Evolutionary conservation across 2,888 invertebrate genomes (phyloP), one percentile per base, ranked within the genome.

Genomic region (Apamea monoglypha): DNA sequence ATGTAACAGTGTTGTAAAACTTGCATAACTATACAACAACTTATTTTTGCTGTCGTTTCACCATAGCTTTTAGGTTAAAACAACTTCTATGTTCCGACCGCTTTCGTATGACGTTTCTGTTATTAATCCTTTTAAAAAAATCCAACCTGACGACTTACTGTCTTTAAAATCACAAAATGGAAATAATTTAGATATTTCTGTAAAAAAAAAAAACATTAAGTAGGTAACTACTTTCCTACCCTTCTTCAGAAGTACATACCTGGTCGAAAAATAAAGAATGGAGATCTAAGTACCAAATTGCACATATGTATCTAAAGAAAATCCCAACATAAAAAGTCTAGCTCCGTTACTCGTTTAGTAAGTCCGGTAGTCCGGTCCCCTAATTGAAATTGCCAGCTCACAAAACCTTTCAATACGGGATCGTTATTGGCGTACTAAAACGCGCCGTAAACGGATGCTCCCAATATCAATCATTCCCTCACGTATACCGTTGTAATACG

Each of bases 401-500:
- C 79, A 81, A 80, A 87, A 80, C 71, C 74, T 79, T 82, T 74
- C 73, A 82, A 76, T 82, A 81, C 61, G 32, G 29, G 32, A 40
- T 66, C 74, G 59, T 80, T 80, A 84, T 78, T 84, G 78, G 56
- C 69, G 53, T 64, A 47, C 59, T 87, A 84, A 87, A 66, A 14
- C n/a, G 36, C 67, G 50, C 40, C 59, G n/a, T 66, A 44, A 74
- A 64, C 66, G 71, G 67, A 56, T 40, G 74, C 59, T 63, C 40
- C 36, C 68, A 69, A 85, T 80, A 80, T 74, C 74, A 69, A 74
- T 80, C 76, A 64, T 72, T 84, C 40, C 32, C 32, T 16, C 61
- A 74, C 76, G 72, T 47, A 82, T 16, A 36, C 12, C 59, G 69
- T 10, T 73, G 56, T 56, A 64, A 74, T 59, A 32, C n/a, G 32